Evolutionary conservation across 2,888 invertebrate genomes (phyloP).

Genomic region (Adelphocoris suturalis): DNA sequence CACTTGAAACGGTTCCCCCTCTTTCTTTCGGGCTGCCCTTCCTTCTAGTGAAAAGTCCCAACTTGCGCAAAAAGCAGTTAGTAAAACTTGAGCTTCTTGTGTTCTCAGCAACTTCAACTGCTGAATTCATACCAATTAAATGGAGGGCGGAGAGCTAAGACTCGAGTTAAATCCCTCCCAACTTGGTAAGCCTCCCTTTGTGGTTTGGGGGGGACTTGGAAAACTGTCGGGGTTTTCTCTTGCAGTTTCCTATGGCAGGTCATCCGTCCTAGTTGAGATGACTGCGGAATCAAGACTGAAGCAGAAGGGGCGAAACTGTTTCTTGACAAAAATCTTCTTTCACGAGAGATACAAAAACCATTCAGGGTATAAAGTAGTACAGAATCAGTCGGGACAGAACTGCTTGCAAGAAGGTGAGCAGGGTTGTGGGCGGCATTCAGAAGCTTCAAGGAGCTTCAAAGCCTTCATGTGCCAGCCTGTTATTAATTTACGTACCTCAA

Average conservation of each 20-base stretch:
- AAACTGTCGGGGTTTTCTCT: conserved; percentile 4
- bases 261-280: neutral
- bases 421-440: too few relatives aligned
- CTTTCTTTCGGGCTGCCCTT: neutral
- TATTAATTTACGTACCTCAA: too few relatives aligned
- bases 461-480: too few relatives aligned
- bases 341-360: too few relatives aligned
- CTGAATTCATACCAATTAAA: conserved; percentile 59
- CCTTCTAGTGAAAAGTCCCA: neutral
- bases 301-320: neutral
- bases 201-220: conserved; percentile 15
- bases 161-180: conserved; percentile 7
- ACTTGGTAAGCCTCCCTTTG: conserved; percentile 26
- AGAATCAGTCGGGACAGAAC: too few relatives aligned
- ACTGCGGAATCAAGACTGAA: neutral
- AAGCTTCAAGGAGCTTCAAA: too few relatives aligned
- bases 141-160: conserved; percentile 8
- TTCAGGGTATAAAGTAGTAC: too few relatives aligned
- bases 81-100: conserved; percentile 51
- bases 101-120: conserved; percentile 39
- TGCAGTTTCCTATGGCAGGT: neutral
- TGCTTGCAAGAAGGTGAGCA: too few relatives aligned
- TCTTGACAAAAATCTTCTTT: neutral
- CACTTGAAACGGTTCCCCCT: neutral
- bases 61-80: conserved; percentile 29